Conservation (phyloP, 2,113 vertebrate genomes). For the Nothoprocta pentlandii region DNA sequence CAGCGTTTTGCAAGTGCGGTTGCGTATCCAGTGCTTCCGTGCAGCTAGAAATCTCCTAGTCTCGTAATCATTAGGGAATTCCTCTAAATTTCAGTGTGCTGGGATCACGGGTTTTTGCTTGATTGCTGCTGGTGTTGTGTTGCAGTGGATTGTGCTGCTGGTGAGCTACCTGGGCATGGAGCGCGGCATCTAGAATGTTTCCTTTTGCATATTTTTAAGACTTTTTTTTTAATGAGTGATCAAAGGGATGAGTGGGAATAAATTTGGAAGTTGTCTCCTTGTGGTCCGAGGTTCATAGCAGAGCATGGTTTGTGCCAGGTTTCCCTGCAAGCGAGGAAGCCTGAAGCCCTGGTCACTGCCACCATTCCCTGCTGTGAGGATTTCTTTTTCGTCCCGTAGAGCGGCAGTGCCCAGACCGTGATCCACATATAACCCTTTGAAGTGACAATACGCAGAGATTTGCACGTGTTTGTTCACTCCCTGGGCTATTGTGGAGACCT, state of each 20-base stretch:
- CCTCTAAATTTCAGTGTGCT: not conserved
- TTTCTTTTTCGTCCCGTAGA: not conserved
- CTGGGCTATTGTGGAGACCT: constrained; percentile 54
- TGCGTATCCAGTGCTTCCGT: not conserved
- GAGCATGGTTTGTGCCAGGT: not conserved
- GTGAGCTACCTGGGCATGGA: not conserved
- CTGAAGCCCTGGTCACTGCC: not conserved
- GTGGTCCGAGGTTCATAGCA: not conserved
- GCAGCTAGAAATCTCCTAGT: not conserved
- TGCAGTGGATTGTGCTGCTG: not conserved
- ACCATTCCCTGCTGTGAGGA: not conserved
- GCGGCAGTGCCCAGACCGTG: constrained; percentile 32
- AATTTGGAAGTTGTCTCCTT: not conserved
- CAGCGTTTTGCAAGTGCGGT: rapidly evolving
- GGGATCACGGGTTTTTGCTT: not conserved
- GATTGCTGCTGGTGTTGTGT: not conserved
- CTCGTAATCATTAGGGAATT: rapidly evolving
- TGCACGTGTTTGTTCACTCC: constrained; percentile 41
- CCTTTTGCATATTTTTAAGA: not conserved
- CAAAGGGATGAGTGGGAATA: not conserved
- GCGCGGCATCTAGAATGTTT: not conserved
- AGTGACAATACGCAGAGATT: constrained; percentile 57
- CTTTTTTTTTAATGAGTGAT: not conserved
- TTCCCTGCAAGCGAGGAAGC: not conserved
- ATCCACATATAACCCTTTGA: constrained; percentile 58